Evolutionary conservation across 2,888 invertebrate species (phyloP).

Genomic region (Oeneis ivallda): DNA sequence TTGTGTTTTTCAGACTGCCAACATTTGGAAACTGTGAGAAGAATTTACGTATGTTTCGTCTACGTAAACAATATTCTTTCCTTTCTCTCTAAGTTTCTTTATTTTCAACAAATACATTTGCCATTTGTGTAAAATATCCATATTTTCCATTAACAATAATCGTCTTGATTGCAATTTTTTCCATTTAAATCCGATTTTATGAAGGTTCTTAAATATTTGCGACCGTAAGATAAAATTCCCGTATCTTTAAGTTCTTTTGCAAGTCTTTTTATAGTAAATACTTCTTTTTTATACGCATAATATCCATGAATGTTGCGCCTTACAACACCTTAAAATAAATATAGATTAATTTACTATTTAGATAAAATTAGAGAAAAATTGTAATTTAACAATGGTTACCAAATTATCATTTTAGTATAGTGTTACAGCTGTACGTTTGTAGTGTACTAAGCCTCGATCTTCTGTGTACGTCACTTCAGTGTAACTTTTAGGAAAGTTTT

Average conservation of each 20-base stretch:
- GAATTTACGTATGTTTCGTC: constrained; percentile 1
- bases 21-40: background rate
- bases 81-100: background rate
- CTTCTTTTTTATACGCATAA: background rate
- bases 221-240: background rate
- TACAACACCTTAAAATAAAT: background rate
- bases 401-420: background rate
- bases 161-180: no score
- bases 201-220: background rate
- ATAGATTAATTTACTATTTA: background rate
- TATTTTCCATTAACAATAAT: no score
- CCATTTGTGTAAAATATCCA: no score
- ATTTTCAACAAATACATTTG: background rate
- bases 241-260: background rate
- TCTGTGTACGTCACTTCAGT: no score
- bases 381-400: background rate
- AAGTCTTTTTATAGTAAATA: background rate
- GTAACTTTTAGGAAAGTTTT: no score
- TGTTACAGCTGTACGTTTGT: no score
- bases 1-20: background rate
- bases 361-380: background rate
- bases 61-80: background rate
- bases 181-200: background rate
- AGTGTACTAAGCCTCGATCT: no score
- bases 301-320: background rate